These are phyloP conservation scores for Megalopta genalis DNA, from an alignment of 1,140 invertebrate genomes.

Conservation along the genomic window DNA sequence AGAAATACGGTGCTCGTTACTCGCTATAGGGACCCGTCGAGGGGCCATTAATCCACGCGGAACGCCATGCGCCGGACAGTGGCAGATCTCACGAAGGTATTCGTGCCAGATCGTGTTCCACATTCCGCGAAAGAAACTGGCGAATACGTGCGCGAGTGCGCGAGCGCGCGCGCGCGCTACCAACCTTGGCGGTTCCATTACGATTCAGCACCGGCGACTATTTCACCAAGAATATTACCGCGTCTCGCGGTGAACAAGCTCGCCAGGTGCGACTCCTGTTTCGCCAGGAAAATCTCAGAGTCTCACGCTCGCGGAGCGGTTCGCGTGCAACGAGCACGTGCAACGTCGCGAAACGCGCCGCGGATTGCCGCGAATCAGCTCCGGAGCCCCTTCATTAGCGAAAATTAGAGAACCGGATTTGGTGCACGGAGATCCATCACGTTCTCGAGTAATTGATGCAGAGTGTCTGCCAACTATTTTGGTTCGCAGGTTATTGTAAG, in stretches of 20 bases:
- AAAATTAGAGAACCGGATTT: too few species aligned
- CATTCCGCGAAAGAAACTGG: constrained; percentile 27
- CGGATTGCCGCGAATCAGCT: too few species aligned
- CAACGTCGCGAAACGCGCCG: not conserved
- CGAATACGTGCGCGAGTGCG: not conserved
- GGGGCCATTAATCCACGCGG: constrained; percentile 21
- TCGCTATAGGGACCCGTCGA: constrained; percentile 16
- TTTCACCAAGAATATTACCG: not conserved
- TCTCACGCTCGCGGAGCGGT: not conserved
- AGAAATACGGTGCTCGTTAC: constrained; percentile 33
- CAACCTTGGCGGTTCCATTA: constrained; percentile 11
- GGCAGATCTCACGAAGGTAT: constrained; percentile 21
- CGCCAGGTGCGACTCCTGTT: not conserved
- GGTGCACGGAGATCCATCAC: too few species aligned
- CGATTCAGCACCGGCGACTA: not conserved
- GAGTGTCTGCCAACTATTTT: too few species aligned
- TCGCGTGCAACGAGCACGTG: not conserved
- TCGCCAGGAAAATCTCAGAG: not conserved
- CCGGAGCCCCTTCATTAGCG: too few species aligned
- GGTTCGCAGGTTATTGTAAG: too few species aligned
- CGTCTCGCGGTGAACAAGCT: not conserved
- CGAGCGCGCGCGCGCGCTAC: not conserved
- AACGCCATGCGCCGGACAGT: not conserved
- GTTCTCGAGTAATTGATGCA: too few species aligned
- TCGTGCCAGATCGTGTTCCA: constrained; percentile 28